A percentile compares a stretch with the other conserved stretches of the same genome.
These are phyloP conservation scores for Drosophila tanythrix DNA, from an alignment of 2,888 invertebrate species.

Conservation along the genomic window DNA sequence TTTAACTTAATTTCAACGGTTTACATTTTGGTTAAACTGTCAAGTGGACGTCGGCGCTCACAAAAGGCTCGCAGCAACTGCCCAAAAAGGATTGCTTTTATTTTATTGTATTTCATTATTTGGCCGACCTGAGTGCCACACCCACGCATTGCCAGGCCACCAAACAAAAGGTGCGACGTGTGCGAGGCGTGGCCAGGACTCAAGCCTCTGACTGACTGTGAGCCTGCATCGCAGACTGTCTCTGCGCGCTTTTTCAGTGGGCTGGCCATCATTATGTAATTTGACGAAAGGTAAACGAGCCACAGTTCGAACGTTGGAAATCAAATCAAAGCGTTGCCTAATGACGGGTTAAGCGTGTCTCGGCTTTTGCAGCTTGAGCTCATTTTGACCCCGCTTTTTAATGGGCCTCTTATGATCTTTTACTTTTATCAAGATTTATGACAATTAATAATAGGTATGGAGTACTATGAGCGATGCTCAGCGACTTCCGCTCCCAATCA, in stretches of 20 bases:
- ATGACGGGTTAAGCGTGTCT: constrained; percentile 52
- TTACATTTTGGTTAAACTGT: constrained; percentile 75
- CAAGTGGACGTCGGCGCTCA: constrained; percentile 65
- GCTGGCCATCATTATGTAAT: constrained; percentile 78
- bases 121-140: constrained; percentile 59
- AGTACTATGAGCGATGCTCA: constrained; percentile 23
- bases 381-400: constrained; percentile 38
- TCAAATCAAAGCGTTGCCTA: constrained; percentile 63
- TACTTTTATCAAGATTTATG: constrained; percentile 83
- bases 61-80: constrained; percentile 28
- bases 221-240: neutral
- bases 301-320: constrained; percentile 30
- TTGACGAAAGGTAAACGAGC: constrained; percentile 64
- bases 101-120: constrained; percentile 26
- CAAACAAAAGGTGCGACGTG: constrained; percentile 57
- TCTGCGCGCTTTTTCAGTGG: constrained; percentile 25
- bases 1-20: constrained; percentile 77
- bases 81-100: constrained; percentile 70
- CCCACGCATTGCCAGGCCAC: constrained; percentile 43
- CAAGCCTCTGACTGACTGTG: constrained; percentile 20
- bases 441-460: constrained; percentile 84
- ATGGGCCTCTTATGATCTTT: constrained; percentile 77
- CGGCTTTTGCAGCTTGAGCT: constrained; percentile 67
- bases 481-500: constrained; percentile 76
- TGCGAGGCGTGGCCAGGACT: constrained; percentile 56